Base-by-base conservation (phyloP, 2,797 vertebrate genomes). In the Pangasius djambal region DNA sequence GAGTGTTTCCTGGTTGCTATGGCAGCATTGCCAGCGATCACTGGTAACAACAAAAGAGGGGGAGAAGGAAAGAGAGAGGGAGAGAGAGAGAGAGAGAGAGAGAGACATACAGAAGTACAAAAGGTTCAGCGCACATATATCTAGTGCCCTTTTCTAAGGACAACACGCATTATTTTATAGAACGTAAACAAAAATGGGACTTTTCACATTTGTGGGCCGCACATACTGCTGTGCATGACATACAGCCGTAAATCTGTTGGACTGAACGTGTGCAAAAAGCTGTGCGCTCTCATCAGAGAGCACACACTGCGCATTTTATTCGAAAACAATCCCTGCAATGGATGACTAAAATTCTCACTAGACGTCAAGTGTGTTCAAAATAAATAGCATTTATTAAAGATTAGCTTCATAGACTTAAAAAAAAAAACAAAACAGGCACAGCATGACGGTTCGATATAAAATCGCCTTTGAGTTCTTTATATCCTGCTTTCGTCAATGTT, bases 1-100 rank as follows among this genome's bases (percentile, higher is more conserved):
- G 86, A 96, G 95, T 96, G 96, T 96, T 96, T 97, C 95, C 95
- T 96, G 95, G 96, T 97, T 96, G 96, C 95, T 89, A 96, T 96
- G 94, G 95, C 90, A 96, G 94, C 95, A 34, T 91, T 91, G 91
- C 92, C 93, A 96, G 95, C 94, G 94, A 94, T 94, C 85, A 93
- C 92, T 94, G 95, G 95, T 92, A 89, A 93, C 90, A 91, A 95
- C 94, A 96, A 96, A 95, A 95, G 95, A 95, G 94, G 93, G 87
- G 86, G 85, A 83, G 59, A 87, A 85, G 88, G 88, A 77, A 90
- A 90, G 92, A 75, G 89, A 91, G 91, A 28, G 83, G 31, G 37
- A 72, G 77, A 61, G 16, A 88, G 61, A 69, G 92, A 88, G 88
- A 89, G 88, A 77, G 90, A 90, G 91, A 75, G 90, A 91, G 91